phyloP scores from a whole-genome alignment of 2,888 invertebrate genomes.

The Microdon myrmicae region DNA sequence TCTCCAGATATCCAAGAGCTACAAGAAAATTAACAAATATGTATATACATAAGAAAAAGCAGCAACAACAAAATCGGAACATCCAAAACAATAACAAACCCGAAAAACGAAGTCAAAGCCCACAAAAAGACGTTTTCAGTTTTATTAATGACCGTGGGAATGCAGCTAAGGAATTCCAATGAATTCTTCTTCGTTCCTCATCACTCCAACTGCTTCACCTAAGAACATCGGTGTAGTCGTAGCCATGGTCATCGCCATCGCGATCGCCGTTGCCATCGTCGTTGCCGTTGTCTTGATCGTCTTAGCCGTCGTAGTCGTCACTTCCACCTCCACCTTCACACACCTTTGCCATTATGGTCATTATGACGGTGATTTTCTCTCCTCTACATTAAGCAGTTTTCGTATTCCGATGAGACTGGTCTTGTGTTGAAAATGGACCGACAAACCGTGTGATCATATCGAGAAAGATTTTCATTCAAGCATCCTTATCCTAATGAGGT shows the following conservation, averaged over 20 bases:
- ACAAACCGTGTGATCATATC: constrained; percentile 39
- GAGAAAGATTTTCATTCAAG: constrained; percentile 47
- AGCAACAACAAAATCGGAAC: constrained; percentile 36
- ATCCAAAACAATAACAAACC: constrained; percentile 52
- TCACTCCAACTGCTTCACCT: too few relatives aligned
- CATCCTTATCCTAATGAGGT: constrained; percentile 15
- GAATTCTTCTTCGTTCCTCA: constrained; percentile 39
- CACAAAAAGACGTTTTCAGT: constrained; percentile 64
- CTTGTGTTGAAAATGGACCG: constrained; percentile 17
- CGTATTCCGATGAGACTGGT: not conserved
- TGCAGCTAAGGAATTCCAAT: constrained; percentile 50
- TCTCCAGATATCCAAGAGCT: not conserved
- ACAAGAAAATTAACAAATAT: constrained; percentile 14
- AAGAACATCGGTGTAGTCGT: too few relatives aligned
- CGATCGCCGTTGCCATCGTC: not conserved
- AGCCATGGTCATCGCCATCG: too few relatives aligned
- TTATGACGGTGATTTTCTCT: constrained; percentile 8
- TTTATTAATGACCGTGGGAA: constrained; percentile 66
- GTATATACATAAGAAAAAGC: constrained; percentile 11
- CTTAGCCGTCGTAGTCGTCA: not conserved
- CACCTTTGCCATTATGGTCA: constrained; percentile 5
- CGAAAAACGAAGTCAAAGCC: constrained; percentile 56
- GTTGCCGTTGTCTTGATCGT: not conserved
- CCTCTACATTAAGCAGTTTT: constrained; percentile 1
- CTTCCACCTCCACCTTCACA: constrained; percentile 9